phyloP scores from a whole-genome alignment of 1,140 invertebrate species.

The Drosophila trapezifrons region DNA sequence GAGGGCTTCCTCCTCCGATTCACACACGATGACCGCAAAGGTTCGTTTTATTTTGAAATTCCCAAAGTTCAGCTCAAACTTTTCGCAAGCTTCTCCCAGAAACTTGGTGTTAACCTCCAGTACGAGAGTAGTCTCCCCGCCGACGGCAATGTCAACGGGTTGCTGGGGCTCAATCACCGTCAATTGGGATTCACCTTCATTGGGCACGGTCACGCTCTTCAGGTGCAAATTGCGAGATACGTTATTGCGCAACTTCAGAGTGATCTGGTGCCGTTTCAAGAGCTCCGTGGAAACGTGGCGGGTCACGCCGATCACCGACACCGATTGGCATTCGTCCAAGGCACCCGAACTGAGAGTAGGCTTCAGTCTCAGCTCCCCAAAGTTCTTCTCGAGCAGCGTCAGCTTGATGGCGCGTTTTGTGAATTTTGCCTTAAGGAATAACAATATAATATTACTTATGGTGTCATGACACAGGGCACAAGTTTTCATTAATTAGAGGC shows the following conservation, averaged over 20 bases:
- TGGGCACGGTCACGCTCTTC: slow-evolving; percentile 69
- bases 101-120: slow-evolving; percentile 84
- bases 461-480: no score
- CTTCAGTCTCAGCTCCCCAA: slow-evolving; percentile 32
- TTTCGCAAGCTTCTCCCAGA: slow-evolving; percentile 86
- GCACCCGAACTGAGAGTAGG: neutral
- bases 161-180: slow-evolving; percentile 36
- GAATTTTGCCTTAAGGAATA: slow-evolving; percentile 40
- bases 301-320: slow-evolving; percentile 84
- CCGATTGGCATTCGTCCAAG: slow-evolving; percentile 61
- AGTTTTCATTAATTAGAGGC: no score
- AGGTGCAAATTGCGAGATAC: slow-evolving; percentile 65
- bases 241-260: slow-evolving; percentile 82
- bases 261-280: slow-evolving; percentile 75
- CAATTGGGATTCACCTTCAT: slow-evolving; percentile 74
- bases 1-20: slow-evolving; percentile 12
- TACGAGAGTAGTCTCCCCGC: slow-evolving; percentile 2
- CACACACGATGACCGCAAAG: slow-evolving; percentile 42
- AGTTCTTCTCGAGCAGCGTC: slow-evolving; percentile 52
- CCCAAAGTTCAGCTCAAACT: slow-evolving; percentile 86
- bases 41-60: slow-evolving; percentile 77
- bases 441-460: neutral
- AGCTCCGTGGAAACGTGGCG: slow-evolving; percentile 79
- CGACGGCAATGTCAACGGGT: neutral
- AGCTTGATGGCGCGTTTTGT: slow-evolving; percentile 69